phyloP scores from a whole-genome alignment of 2,888 invertebrate genomes.

The Aphidoletes aphidimyza region DNA sequence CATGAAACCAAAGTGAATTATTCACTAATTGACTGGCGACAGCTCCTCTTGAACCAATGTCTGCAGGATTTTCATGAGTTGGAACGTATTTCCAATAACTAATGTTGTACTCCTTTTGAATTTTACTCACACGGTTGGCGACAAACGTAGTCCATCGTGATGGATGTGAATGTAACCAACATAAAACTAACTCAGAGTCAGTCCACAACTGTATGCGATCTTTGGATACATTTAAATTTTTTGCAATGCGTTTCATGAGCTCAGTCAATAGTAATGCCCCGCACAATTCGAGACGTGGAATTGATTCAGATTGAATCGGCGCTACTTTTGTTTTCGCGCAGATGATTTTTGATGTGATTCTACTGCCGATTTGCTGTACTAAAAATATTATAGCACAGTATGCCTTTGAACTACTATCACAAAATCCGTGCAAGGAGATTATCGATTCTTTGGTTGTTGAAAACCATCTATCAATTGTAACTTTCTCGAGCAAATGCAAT shows the following conservation, averaged over 20 bases:
- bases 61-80: constrained; percentile 55
- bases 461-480: not conserved
- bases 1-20: constrained; percentile 40
- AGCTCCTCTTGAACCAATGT: constrained; percentile 45
- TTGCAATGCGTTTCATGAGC: no score
- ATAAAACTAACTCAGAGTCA: no score
- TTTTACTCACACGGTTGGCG: not conserved
- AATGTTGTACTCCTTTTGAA: not conserved
- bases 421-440: constrained; percentile 54
- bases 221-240: no score
- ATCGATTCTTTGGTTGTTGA: not conserved
- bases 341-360: not conserved
- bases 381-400: constrained; percentile 55
- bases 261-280: no score
- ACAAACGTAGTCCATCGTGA: not conserved
- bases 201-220: no score
- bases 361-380: not conserved
- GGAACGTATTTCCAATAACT: constrained; percentile 7
- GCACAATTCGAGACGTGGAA: no score
- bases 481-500: not conserved
- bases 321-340: constrained; percentile 57
- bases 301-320: constrained; percentile 55
- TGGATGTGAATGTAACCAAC: constrained; percentile 13
- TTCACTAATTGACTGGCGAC: not conserved
- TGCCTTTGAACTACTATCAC: constrained; percentile 54